phyloP scores from a whole-genome alignment of 2,888 invertebrate species.

The Hydriomena furcata region DNA sequence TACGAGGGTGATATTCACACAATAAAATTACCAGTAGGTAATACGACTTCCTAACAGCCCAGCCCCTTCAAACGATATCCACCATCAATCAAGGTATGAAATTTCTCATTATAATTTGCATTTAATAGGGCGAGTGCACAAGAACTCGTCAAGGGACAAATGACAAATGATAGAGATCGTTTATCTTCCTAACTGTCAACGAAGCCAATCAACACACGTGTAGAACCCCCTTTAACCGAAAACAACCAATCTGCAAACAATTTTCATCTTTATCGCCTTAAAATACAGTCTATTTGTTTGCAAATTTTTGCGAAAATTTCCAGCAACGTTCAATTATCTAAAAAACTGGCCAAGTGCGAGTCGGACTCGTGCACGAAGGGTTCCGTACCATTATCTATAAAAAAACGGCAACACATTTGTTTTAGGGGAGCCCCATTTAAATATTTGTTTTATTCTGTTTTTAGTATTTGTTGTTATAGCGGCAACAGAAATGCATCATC shows the following conservation, averaged over 20 bases:
- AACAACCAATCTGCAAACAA: conserved; percentile 32
- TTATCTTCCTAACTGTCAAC: conserved; percentile 81
- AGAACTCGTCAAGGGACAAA: conserved; percentile 62
- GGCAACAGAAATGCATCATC: too few species aligned
- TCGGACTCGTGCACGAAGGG: too few species aligned
- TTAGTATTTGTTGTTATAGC: too few species aligned
- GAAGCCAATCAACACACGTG: conserved; percentile 77
- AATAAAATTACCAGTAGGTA: too few species aligned
- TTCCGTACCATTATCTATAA: too few species aligned
- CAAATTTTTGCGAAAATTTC: conserved; percentile 39
- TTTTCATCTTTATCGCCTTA: conserved; percentile 21
- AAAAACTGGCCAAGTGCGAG: conserved; percentile 49
- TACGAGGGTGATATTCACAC: too few species aligned
- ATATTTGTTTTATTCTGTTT: too few species aligned
- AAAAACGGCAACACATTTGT: too few species aligned
- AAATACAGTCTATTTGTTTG: conserved; percentile 34
- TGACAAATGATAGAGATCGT: conserved; percentile 79
- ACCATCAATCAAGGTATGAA: conserved; percentile 67
- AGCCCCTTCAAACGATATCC: conserved; percentile 33
- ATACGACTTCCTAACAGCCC: too few species aligned
- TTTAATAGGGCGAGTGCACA: conserved; percentile 73
- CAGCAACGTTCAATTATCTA: conserved; percentile 45
- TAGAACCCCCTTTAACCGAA: conserved; percentile 52
- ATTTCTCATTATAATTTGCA: conserved; percentile 72
- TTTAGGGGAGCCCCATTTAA: too few species aligned